Percentiles rank a stretch among this genome's conserved stretches.
phyloP scores from a whole-genome alignment of 2,888 invertebrate genomes.

The Aleiodes leptofemur region DNA sequence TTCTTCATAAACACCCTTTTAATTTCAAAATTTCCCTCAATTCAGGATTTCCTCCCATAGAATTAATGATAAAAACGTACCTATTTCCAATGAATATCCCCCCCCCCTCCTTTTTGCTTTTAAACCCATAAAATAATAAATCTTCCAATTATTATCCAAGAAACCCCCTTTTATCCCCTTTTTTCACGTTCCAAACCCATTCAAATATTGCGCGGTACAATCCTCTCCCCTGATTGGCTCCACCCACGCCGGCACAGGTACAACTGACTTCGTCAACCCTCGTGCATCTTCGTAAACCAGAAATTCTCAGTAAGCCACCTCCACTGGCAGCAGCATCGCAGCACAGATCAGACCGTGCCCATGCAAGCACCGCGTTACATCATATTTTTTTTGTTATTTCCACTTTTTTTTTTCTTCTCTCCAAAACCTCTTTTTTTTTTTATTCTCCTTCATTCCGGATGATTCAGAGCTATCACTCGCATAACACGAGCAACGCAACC shows the following conservation, averaged over 20 bases:
- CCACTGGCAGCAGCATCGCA: not conserved
- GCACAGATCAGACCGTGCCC: slow-evolving; percentile 4
- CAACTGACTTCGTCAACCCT: not conserved
- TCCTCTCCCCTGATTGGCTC: slow-evolving; percentile 46
- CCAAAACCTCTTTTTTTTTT: not conserved
- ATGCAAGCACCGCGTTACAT: slow-evolving; percentile 16
- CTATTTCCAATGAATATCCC: too few relatives aligned
- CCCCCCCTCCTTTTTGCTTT: too few relatives aligned
- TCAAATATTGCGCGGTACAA: slow-evolving; percentile 20
- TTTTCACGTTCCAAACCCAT: not conserved
- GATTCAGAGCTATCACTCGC: slow-evolving; percentile 19
- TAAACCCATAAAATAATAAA: too few relatives aligned
- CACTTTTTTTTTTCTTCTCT: too few relatives aligned
- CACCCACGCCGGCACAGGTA: not conserved
- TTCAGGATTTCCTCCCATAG: too few relatives aligned
- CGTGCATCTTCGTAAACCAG: not conserved
- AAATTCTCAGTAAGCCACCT: too few relatives aligned
- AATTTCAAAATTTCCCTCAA: too few relatives aligned
- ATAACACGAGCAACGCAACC: slow-evolving; percentile 9
- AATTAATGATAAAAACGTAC: too few relatives aligned
- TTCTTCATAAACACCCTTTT: too few relatives aligned
- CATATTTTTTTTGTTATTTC: too few relatives aligned
- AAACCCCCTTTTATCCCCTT: not conserved
- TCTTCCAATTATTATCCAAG: too few relatives aligned
- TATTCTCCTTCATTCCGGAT: not conserved